Percentiles rank a stretch among this genome's conserved stretches.
phyloP scores from a whole-genome alignment of 2,888 invertebrate genomes.

The Plagodis dolabraria region DNA sequence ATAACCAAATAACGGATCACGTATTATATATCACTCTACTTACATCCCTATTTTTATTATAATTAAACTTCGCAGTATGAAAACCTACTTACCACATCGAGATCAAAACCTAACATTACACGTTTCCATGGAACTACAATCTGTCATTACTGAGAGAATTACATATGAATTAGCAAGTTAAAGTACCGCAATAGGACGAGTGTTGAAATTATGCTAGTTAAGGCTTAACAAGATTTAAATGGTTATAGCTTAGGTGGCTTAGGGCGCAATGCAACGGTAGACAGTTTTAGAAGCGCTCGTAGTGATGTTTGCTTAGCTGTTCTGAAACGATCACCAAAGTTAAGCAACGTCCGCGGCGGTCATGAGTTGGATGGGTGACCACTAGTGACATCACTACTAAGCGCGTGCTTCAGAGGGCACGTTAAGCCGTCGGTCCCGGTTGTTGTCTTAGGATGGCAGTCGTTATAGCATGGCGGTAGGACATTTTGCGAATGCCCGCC shows the following conservation, averaged over 20 bases:
- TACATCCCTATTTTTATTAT: not conserved
- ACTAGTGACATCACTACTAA: no score
- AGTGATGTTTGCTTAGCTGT: no score
- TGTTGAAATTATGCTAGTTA: conserved; percentile 44
- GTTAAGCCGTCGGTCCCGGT: no score
- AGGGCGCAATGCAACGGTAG: not conserved
- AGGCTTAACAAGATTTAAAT: conserved; percentile 4
- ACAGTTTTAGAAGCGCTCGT: no score
- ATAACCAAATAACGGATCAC: not conserved
- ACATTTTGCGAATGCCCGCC: no score
- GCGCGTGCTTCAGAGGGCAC: no score
- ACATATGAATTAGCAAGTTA: conserved; percentile 59
- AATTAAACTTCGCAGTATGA: conserved; percentile 23
- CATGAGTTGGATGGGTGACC: no score
- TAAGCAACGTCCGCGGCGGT: no score
- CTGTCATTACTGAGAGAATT: conserved; percentile 55
- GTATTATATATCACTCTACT: not conserved
- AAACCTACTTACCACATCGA: conserved; percentile 34
- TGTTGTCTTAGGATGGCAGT: no score
- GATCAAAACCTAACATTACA: conserved; percentile 52
- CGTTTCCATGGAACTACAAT: conserved; percentile 53
- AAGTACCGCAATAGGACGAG: conserved; percentile 53
- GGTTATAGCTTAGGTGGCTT: not conserved
- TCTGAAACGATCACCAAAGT: no score
- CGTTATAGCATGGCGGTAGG: no score